Evolutionary conservation across 2,888 invertebrate species (phyloP), one percentile per base, ranked within the genome.

Genomic region (Liposcelis brunnea): DNA sequence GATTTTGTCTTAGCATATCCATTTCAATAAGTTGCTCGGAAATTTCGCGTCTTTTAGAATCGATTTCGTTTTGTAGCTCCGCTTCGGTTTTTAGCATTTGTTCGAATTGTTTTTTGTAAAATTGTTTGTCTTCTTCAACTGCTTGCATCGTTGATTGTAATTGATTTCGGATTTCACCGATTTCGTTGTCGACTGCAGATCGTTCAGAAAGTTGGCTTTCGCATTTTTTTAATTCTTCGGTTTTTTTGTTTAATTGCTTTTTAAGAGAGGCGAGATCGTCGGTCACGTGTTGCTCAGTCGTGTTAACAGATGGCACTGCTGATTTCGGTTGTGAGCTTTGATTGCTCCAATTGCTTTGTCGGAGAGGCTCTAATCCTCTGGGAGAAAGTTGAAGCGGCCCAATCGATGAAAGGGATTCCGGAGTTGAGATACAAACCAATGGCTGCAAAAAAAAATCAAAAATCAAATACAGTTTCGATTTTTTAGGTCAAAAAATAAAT

Each of bases 171-270:
- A 67, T 26, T 70, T 71, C 49, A 70, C 71, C 37, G 64, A 64
- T 49, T 69, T 70, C 52, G 75, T 68, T 48, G 73, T 71, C 1
- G 67, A 65, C 1, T 75, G 63, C 8, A 72, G 59, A 47, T 65
- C 69, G 44, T 72, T 58, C 45, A 64, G 66, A 26, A 26, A 26
- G 26, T 8, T 26, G 26, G 4, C 26, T 26, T 26, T 26, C 26
- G 26, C 26, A 26, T 26, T 26, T 26, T 26, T 8, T 26, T 26
- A 26, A 26, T 26, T 26, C 26, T 8, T 26, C 26, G 4, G 26
- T 26, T 26, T 26, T 26, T 26, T 26, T 8, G 4, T 26, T 4
- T 6, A 26, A 8, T 8, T 26, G 5, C 26, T 26, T 26, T 26
- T 26, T 26, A 26, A 26, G 26, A 26, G 26, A 26, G 26, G 26